phyloP scores from a whole-genome alignment of 2,113 vertebrate species.

The Oreochromis aureus region DNA sequence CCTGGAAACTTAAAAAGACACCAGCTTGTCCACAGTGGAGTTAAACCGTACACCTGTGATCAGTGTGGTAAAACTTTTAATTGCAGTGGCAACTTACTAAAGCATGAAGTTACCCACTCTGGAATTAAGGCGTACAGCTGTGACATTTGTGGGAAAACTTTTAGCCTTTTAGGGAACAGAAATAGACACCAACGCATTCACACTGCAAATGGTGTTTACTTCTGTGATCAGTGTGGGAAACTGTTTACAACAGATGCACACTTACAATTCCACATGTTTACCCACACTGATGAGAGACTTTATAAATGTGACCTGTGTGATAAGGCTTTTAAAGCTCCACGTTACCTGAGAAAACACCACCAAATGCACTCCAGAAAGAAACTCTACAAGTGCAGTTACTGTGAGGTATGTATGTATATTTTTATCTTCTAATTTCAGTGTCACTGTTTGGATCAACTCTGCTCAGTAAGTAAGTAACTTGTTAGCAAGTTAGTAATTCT shows the following conservation, averaged over 20 bases:
- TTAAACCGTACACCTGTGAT: not conserved
- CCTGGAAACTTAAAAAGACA: too few species aligned
- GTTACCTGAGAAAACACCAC: too few species aligned
- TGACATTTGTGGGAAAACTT: rapidly evolving
- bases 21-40: too few species aligned
- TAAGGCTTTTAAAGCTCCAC: too few species aligned
- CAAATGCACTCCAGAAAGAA: too few species aligned
- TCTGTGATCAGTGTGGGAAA: not conserved
- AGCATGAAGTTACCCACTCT: not conserved
- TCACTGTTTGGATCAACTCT: not conserved
- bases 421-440: too few species aligned
- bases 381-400: too few species aligned
- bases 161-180: not conserved
- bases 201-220: not conserved
- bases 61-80: not conserved
- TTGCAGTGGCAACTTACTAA: not conserved
- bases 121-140: not conserved
- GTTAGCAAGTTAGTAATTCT: not conserved
- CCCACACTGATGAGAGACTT: too few species aligned
- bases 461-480: not conserved
- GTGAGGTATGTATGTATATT: too few species aligned
- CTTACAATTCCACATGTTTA: not conserved
- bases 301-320: too few species aligned
- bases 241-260: not conserved
- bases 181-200: not conserved